Evolutionary conservation across 2,888 invertebrate genomes (phyloP).

Genomic region (Globia sparganii): DNA sequence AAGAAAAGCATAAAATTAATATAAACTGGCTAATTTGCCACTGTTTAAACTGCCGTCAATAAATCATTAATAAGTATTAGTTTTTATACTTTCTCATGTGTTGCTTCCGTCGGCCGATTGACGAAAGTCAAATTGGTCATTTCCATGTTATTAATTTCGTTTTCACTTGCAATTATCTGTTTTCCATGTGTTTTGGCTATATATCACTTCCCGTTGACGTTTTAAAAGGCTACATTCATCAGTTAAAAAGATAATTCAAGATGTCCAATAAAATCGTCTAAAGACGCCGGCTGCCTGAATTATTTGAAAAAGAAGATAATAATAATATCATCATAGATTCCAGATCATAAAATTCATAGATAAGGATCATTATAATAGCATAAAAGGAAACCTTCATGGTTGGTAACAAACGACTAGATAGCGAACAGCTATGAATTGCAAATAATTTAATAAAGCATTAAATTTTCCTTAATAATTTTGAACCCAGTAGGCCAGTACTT

Average conservation of each 20-base stretch:
- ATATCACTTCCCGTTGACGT: conserved; percentile 32
- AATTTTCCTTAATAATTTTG: conserved; percentile 16
- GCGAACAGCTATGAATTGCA: neutral
- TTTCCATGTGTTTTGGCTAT: conserved; percentile 13
- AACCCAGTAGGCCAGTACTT: conserved; percentile 15
- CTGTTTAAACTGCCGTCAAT: conserved; percentile 36
- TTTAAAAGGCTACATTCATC: neutral
- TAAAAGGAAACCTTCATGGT: neutral
- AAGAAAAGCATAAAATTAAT: conserved; percentile 35
- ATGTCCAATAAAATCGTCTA: neutral
- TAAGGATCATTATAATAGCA: neutral
- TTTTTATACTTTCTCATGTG: conserved; percentile 59
- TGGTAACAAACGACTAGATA: conserved; percentile 4
- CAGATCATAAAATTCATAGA: neutral
- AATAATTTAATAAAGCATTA: neutral
- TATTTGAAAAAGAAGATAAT: neutral
- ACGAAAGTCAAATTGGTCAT: conserved; percentile 54
- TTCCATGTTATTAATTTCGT: conserved; percentile 50
- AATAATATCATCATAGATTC: neutral
- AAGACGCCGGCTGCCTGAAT: neutral
- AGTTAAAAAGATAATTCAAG: neutral
- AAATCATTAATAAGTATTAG: conserved; percentile 52
- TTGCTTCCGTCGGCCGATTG: conserved; percentile 53
- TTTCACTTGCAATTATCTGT: conserved; percentile 47
- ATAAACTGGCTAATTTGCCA: conserved; percentile 44